Percentiles rank a stretch among this genome's conserved stretches.
Conservation (phyloP, 2,113 vertebrate genomes). For the Mesembrinibis cayennensis region DNA sequence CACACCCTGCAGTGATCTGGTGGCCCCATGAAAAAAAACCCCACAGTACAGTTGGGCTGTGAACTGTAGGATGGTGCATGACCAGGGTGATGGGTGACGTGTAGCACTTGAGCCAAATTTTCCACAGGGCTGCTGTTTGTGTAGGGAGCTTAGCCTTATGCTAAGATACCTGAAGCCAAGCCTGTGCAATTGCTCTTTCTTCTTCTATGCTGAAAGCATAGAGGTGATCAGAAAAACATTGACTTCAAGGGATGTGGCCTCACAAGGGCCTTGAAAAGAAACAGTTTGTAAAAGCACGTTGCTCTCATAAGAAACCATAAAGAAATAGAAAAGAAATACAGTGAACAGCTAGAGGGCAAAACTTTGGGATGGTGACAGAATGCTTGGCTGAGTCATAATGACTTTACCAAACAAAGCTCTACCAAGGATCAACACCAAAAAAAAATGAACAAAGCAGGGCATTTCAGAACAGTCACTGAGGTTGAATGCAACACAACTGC, state of each 20-base stretch:
- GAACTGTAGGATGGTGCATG: not conserved
- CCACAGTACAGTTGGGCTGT: not conserved
- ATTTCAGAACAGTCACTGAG: not conserved
- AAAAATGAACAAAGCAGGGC: not conserved
- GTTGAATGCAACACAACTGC: not conserved
- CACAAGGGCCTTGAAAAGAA: not conserved
- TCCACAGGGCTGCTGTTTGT: not conserved
- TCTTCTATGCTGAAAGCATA: not conserved
- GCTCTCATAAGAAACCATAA: not conserved
- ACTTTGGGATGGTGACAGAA: not conserved
- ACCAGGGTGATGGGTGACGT: not conserved
- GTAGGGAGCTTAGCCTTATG: not conserved
- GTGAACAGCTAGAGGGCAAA: not conserved
- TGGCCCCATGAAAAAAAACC: not conserved
- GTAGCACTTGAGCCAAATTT: not conserved
- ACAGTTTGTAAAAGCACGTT: not conserved
- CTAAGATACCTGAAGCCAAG: not conserved
- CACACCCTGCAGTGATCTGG: not conserved
- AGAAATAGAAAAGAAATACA: not conserved
- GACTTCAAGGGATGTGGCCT: not conserved
- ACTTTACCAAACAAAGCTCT: not conserved
- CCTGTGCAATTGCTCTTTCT: not conserved
- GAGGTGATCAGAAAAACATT: not conserved
- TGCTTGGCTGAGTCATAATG: not conserved
- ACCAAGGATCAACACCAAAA: not conserved